Percentiles rank a stretch among this genome's conserved stretches.
phyloP scores from a whole-genome alignment of 2,113 vertebrate species.

The Calyptommatus sinebrachiatus region DNA sequence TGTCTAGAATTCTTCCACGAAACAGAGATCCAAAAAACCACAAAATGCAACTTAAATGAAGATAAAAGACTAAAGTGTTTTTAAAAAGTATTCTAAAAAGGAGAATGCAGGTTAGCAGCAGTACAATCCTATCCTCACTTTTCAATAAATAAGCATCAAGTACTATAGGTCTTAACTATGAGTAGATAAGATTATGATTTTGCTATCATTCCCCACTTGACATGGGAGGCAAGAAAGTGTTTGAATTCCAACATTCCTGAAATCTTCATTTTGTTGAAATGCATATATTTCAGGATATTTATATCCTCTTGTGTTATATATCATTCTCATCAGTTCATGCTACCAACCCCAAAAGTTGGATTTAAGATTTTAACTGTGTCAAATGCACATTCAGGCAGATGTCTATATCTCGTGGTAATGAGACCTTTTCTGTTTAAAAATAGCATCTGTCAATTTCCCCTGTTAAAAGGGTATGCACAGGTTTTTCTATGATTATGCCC shows the following conservation, averaged over 20 bases:
- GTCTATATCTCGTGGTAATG: neutral
- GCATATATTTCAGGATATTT: neutral
- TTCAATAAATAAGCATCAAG: no score
- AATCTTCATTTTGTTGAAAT: neutral
- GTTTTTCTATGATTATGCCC: slow-evolving; percentile 45
- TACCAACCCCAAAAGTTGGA: neutral
- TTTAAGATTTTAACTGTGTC: neutral
- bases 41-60: neutral
- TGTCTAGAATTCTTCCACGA: neutral
- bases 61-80: neutral
- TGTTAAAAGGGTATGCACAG: rapidly evolving
- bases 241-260: neutral
- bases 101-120: neutral
- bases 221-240: neutral
- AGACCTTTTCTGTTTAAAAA: slow-evolving; percentile 36
- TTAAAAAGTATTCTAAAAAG: neutral
- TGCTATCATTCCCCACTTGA: no score
- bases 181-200: no score
- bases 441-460: slow-evolving; percentile 26
- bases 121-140: no score
- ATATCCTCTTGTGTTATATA: neutral
- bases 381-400: neutral
- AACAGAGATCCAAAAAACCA: neutral
- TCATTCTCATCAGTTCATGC: neutral
- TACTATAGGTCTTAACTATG: no score